Percentiles rank a stretch among this genome's conserved stretches.
These are phyloP conservation scores for Perca flavescens DNA, from an alignment of 2,113 vertebrate genomes.

Conservation along the genomic window DNA sequence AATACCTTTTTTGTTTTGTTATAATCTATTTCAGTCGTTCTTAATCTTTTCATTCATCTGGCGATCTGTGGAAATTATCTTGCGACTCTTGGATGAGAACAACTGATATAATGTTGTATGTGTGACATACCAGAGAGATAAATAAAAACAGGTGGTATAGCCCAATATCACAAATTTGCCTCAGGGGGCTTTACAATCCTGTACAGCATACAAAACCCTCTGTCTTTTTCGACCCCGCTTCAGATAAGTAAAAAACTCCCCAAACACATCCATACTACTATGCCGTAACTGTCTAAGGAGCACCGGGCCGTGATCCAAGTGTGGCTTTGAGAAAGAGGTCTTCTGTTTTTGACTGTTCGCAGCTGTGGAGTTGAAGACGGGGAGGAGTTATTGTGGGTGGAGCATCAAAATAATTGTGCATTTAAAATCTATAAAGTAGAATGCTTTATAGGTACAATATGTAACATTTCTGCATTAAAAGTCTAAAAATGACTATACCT, in stretches of 20 bases:
- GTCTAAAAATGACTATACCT: no score
- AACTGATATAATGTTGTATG: background rate
- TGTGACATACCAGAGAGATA: background rate
- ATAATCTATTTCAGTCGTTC: background rate
- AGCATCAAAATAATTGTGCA: background rate
- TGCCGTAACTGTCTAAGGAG: constrained; percentile 28
- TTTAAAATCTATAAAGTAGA: background rate
- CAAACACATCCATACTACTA: background rate
- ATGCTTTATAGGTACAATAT: no score
- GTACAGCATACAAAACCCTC: no score
- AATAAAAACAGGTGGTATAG: background rate
- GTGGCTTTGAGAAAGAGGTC: constrained; percentile 43
- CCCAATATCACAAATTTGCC: no score
- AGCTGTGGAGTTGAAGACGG: constrained; percentile 37
- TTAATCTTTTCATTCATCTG: no score
- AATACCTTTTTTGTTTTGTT: background rate
- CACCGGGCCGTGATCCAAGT: constrained; percentile 37
- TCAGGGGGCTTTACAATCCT: no score
- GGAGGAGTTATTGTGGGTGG: constrained; percentile 25
- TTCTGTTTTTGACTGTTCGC: constrained; percentile 53
- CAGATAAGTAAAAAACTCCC: no score
- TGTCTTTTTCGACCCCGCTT: no score
- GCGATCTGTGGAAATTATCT: no score
- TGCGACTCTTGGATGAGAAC: no score
- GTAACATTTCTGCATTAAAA: no score